Base-by-base conservation (phyloP, 2,113 vertebrate genomes). In the Mormyrus iriodes region DNA sequence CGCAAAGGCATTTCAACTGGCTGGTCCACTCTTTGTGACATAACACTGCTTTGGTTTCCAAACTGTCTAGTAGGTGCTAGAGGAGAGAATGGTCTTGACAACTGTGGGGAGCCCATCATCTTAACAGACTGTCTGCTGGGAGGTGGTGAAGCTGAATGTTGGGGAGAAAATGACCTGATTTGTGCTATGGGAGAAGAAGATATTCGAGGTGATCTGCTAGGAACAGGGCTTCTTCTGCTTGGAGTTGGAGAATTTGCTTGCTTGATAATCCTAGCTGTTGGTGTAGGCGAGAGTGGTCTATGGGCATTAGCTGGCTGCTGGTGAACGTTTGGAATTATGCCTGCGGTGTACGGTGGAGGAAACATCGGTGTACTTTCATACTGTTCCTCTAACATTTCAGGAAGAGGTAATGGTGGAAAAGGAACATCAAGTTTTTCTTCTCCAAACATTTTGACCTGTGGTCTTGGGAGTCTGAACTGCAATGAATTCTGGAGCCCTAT, bases 371-470 rank as follows among this genome's bases (percentile, higher is more conserved):
- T 90, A 90, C 93, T 92, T 93, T 95, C 95, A 79, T 94, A 96
- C 58, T 95, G 95, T 86, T 95, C 95, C 17, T 97, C 97, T 0
- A 94, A 95, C 93, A 95, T 94, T 51, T 93, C 93, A 46, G 97
- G 92, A 48, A 93, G 96, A 0, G 97, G 96, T 1, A 96, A 95
- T 2, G 97, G 97, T 0, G 93, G 97, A 21, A 96, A 92, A 0
- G 96, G 93, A 19, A 98, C 95, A 0, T 98, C 97, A 69, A 99
- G 92, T 88, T 96, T 97, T 90, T 98, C 97, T 93, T 94, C 96
- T 53, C 98, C 98, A 2, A 99, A 99, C 19, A 99, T 93, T 88
- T 97, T 98, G 61, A 99, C 97, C 92, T 99, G 98, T 27, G 98
- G 98, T 91, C 98, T 93, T 0, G 98, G 98, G 86, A 99, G 97